Percentiles rank a stretch among this genome's conserved stretches.
phyloP scores from a whole-genome alignment of 2,888 invertebrate genomes.

The Rhingia campestris region DNA sequence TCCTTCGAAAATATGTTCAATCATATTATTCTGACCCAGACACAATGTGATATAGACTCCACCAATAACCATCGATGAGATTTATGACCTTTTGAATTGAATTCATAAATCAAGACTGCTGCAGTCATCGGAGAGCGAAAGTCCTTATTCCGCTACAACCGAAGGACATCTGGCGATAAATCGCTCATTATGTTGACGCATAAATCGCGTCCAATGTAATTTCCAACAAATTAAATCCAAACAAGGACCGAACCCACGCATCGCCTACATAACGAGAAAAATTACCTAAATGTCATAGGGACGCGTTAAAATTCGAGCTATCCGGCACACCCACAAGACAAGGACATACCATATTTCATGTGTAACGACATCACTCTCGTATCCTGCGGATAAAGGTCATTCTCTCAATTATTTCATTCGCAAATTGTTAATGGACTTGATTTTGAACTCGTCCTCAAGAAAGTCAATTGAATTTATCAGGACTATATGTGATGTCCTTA shows the following conservation, averaged over 20 bases:
- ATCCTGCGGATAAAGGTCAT: background rate
- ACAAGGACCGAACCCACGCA: slow-evolving; percentile 22
- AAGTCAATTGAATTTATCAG: slow-evolving; percentile 34
- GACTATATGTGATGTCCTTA: slow-evolving; percentile 24
- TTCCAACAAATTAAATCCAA: slow-evolving; percentile 7
- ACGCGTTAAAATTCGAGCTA: slow-evolving; percentile 10
- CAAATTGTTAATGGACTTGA: too few species aligned
- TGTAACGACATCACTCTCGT: background rate
- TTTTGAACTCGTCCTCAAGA: too few species aligned
- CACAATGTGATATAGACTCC: background rate
- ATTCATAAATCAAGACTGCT: slow-evolving; percentile 68
- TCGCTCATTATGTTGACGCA: slow-evolving; percentile 37
- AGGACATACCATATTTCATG: background rate
- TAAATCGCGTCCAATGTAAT: slow-evolving; percentile 30
- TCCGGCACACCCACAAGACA: background rate
- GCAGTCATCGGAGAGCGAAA: background rate
- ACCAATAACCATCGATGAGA: slow-evolving; percentile 64
- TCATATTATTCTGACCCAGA: slow-evolving; percentile 12
- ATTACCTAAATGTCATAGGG: slow-evolving; percentile 8
- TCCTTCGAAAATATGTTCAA: slow-evolving; percentile 23
- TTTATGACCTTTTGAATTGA: slow-evolving; percentile 70
- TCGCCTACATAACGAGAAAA: background rate
- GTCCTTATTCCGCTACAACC: slow-evolving; percentile 20
- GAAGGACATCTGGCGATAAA: slow-evolving; percentile 53
- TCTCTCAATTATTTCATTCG: too few species aligned